Conservation (phyloP, 2,113 vertebrate genomes). For the Sylvilagus bachmani region DNA sequence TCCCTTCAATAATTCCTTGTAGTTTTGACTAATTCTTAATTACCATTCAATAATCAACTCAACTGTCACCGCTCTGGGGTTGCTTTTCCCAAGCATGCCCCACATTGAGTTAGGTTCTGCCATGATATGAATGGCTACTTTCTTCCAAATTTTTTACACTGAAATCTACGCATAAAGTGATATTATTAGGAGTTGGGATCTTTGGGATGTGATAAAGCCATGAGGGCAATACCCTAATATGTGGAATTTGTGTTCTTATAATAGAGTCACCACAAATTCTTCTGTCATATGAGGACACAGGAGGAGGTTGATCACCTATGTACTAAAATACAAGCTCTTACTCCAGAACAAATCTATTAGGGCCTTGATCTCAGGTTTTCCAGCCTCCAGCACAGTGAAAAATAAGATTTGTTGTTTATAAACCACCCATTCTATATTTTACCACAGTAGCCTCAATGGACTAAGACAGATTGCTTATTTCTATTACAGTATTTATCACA, state of each 20-base stretch:
- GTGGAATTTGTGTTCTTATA: rapidly evolving
- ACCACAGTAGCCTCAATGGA: neutral
- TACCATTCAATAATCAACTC: neutral
- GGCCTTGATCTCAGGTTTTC: neutral
- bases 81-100: neutral
- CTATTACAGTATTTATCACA: neutral
- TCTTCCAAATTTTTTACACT: neutral
- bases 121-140: neutral
- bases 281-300: neutral
- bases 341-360: neutral
- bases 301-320: neutral
- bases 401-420: neutral
- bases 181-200: too few relatives aligned
- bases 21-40: neutral
- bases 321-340: neutral
- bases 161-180: neutral
- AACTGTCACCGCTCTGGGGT: neutral
- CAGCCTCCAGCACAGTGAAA: neutral
- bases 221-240: too few relatives aligned
- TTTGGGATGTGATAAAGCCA: neutral
- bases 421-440: neutral
- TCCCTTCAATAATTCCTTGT: neutral
- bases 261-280: too few relatives aligned
- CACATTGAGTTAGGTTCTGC: neutral
- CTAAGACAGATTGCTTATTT: neutral